A percentile compares a stretch with the other conserved stretches of the same genome.
These are phyloP conservation scores for Cosmia pyralina DNA, from an alignment of 2,888 invertebrate species.

Conservation along the genomic window DNA sequence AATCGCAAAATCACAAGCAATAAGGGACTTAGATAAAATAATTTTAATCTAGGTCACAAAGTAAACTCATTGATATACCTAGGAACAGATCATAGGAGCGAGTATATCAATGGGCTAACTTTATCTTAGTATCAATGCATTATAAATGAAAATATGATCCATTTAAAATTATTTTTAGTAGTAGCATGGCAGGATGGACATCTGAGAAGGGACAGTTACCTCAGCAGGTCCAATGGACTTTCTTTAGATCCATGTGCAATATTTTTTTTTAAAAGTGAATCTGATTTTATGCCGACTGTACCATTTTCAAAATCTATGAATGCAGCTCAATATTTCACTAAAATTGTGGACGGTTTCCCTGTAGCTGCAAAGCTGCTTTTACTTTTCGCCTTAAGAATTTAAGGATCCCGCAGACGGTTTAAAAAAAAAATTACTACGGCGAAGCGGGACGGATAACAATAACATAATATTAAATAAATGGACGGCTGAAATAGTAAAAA, in stretches of 20 bases:
- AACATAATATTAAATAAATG: not conserved
- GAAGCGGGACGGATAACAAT: not conserved
- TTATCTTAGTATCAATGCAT: constrained; percentile 1
- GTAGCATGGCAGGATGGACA: not conserved
- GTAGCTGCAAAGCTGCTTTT: constrained; percentile 28
- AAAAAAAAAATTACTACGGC: too few relatives aligned
- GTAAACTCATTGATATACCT: constrained; percentile 14
- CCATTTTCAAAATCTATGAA: not conserved
- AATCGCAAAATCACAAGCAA: constrained; percentile 29
- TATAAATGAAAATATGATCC: constrained; percentile 32
- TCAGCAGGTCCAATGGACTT: not conserved
- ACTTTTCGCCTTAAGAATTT: not conserved
- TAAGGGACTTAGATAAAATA: not conserved
- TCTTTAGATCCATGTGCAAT: not conserved
- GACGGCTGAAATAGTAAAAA: constrained; percentile 21
- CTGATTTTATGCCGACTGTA: not conserved
- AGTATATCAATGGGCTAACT: constrained; percentile 9
- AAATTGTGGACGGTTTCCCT: constrained; percentile 31
- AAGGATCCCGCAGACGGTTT: too few relatives aligned
- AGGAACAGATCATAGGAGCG: not conserved
- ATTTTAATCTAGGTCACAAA: constrained; percentile 6
- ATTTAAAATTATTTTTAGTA: constrained; percentile 43
- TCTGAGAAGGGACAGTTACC: not conserved
- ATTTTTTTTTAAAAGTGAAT: too few relatives aligned
- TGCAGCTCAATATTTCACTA: constrained; percentile 10